Evolutionary conservation across 2,797 vertebrate genomes (phyloP).

Genomic region (Diplodus sargus): DNA sequence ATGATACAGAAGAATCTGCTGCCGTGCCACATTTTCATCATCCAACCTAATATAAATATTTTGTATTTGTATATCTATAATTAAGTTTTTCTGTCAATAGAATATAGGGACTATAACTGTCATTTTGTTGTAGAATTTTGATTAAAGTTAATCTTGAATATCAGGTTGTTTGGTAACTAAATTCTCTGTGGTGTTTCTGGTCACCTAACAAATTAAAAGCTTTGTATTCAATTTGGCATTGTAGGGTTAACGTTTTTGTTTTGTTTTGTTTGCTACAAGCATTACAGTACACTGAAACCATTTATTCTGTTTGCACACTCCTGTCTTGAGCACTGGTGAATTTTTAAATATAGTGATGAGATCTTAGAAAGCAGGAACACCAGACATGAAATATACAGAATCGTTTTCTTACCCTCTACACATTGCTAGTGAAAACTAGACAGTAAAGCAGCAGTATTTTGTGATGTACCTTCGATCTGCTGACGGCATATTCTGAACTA

Average conservation of each 20-base stretch:
- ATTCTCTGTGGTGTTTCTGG: not conserved
- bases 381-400: not conserved
- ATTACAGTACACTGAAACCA: not conserved
- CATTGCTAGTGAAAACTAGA: conserved; percentile 4
- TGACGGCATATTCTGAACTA: not conserved
- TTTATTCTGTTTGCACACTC: conserved; percentile 1
- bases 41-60: no score
- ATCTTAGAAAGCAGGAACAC: not conserved
- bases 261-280: not conserved
- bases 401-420: not conserved
- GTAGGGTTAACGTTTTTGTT: not conserved
- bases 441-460: not conserved
- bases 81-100: no score
- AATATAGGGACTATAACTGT: no score
- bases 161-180: not conserved
- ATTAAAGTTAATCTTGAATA: no score
- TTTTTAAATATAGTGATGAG: not conserved
- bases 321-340: conserved; percentile 6
- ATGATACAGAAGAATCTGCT: no score
- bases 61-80: no score
- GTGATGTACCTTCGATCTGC: not conserved
- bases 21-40: no score
- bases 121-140: no score
- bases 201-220: not conserved
- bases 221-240: not conserved